phyloP scores from a whole-genome alignment of 1,140 invertebrate species.

The Scaptomyza pallida region DNA sequence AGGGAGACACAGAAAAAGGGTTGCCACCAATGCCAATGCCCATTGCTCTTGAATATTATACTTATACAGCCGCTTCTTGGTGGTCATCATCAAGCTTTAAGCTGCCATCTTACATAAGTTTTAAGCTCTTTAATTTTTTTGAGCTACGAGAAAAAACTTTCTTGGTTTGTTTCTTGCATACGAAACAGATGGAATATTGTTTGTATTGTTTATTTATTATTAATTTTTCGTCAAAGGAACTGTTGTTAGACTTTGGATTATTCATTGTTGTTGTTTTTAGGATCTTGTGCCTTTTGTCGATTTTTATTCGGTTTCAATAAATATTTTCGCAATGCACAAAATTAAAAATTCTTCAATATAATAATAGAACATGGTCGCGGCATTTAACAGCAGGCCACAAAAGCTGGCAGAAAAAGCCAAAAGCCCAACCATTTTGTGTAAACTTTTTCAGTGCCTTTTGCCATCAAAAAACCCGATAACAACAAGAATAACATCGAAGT shows the following conservation, averaged over 20 bases:
- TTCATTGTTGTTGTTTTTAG: too few relatives aligned
- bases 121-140: neutral
- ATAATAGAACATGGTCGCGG: conserved; percentile 56
- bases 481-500: conserved; percentile 45
- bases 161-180: too few relatives aligned
- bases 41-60: conserved; percentile 19
- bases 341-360: conserved; percentile 76
- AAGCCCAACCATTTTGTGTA: conserved; percentile 59
- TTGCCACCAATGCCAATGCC: conserved; percentile 1
- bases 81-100: conserved; percentile 21
- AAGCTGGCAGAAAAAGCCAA: too few relatives aligned
- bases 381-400: conserved; percentile 43
- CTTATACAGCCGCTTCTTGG: too few relatives aligned
- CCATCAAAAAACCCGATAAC: conserved; percentile 64
- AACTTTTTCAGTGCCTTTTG: too few relatives aligned
- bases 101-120: conserved; percentile 14
- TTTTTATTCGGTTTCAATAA: conserved; percentile 79
- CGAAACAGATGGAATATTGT: too few relatives aligned
- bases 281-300: conserved; percentile 47
- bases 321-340: conserved; percentile 80
- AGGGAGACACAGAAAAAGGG: conserved; percentile 42
- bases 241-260: too few relatives aligned
- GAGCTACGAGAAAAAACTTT: neutral
- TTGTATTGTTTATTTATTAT: conserved; percentile 48
- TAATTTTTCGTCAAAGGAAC: too few relatives aligned